Evolutionary conservation across 2,113 vertebrate species (phyloP).

Genomic region (Columba livia): DNA sequence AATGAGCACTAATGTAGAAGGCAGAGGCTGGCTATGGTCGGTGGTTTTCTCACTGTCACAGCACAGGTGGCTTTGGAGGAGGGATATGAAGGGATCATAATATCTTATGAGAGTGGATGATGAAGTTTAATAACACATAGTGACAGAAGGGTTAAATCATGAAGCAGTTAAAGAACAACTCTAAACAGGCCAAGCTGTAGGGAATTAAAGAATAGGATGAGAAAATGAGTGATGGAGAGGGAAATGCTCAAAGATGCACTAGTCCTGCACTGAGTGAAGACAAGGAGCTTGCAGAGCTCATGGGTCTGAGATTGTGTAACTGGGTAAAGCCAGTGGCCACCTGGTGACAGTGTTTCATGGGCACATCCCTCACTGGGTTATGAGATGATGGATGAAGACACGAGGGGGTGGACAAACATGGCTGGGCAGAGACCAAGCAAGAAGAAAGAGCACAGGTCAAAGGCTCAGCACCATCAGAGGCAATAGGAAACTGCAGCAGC

Average conservation of each 20-base stretch:
- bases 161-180: background rate
- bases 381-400: background rate
- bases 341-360: background rate
- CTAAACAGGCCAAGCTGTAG: background rate
- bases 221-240: background rate
- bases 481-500: background rate
- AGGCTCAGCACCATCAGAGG: background rate
- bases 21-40: background rate
- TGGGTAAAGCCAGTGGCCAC: background rate
- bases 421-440: background rate
- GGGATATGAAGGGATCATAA: background rate
- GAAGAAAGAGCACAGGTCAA: background rate
- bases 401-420: rapidly evolving
- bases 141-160: background rate
- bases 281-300: background rate
- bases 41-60: background rate
- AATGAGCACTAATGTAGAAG: background rate
- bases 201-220: background rate
- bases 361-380: background rate
- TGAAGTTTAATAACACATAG: background rate
- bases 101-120: background rate
- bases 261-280: too few species aligned
- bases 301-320: background rate
- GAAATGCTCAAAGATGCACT: background rate
- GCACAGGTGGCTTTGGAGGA: background rate